phyloP scores from a whole-genome alignment of 2,113 vertebrate genomes.

The Microtus pennsylvanicus region DNA sequence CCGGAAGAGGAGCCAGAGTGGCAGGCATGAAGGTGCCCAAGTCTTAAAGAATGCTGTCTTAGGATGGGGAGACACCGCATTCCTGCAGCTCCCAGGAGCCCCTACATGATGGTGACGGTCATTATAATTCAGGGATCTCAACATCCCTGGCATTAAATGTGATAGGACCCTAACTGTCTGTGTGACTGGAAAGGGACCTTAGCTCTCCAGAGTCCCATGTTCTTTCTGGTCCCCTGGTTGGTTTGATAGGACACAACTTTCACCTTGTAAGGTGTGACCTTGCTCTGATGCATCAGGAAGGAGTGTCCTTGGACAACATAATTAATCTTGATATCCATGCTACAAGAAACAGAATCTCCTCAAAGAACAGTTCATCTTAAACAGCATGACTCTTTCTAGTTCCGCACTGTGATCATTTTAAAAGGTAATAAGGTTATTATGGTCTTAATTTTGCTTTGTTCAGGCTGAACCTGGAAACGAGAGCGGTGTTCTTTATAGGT shows the following conservation, averaged over 20 bases:
- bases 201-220: background rate
- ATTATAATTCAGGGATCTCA: background rate
- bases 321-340: background rate
- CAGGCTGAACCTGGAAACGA: background rate
- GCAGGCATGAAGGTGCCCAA: background rate
- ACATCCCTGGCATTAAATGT: background rate
- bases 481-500: background rate
- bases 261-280: background rate
- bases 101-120: too few species aligned
- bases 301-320: background rate
- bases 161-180: background rate
- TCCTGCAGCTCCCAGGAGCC: background rate
- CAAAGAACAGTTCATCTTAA: background rate
- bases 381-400: background rate
- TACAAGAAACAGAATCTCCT: background rate
- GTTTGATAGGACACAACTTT: background rate
- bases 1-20: background rate
- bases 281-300: background rate
- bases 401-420: background rate
- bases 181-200: background rate
- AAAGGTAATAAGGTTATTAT: background rate
- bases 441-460: slow-evolving; percentile 17
- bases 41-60: background rate
- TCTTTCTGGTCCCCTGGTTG: background rate
- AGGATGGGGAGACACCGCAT: background rate